Evolutionary conservation across 2,113 vertebrate genomes (phyloP).

Genomic region (Poecile atricapillus): DNA sequence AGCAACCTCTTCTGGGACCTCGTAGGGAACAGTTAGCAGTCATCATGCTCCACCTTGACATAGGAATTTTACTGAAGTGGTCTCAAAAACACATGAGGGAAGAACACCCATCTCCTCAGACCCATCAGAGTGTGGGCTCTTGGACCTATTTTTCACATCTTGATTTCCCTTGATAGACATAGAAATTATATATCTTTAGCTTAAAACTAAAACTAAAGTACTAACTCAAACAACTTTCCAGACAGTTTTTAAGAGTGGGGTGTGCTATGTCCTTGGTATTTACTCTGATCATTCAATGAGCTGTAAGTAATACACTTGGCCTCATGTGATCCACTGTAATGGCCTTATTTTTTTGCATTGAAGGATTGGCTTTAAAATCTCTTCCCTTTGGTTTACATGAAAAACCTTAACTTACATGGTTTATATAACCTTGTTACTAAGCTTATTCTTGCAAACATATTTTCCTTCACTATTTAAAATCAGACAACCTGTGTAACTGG

Average conservation of each 20-base stretch:
- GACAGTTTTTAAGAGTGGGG: neutral
- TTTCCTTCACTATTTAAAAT: neutral
- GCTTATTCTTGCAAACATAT: neutral
- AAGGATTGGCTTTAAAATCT: neutral
- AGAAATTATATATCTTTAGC: neutral
- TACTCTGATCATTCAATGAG: neutral
- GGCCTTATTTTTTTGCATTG: neutral
- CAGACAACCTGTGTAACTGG: neutral
- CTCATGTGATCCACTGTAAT: neutral
- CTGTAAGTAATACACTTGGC: neutral
- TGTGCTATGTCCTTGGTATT: neutral
- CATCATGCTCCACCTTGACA: neutral
- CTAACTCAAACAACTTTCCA: neutral
- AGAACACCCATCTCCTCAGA: neutral
- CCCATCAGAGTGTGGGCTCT: fast-evolving
- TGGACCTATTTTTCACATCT: neutral
- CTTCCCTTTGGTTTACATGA: neutral
- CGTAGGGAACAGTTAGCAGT: neutral
- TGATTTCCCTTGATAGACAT: neutral
- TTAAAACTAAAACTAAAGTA: neutral
- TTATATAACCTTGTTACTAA: neutral
- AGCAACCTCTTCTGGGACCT: neutral
- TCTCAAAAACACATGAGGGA: neutral
- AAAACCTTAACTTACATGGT: neutral
- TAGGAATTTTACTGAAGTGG: neutral